Base-by-base conservation (phyloP, 2,113 vertebrate genomes). In the Cardinalis cardinalis region DNA sequence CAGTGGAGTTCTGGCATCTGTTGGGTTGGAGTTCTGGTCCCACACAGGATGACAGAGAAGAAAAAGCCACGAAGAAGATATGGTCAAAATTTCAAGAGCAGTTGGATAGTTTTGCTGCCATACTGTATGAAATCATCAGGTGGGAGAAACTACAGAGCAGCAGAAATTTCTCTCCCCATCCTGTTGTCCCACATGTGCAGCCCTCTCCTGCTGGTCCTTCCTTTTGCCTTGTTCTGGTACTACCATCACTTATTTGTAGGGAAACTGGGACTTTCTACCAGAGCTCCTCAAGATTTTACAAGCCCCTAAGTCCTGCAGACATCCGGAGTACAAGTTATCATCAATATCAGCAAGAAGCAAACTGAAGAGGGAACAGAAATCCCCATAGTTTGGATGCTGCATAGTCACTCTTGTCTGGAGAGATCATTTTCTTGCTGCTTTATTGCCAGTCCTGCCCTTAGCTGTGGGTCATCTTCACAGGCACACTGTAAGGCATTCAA, bases 111-210 rank as follows among this genome's bases (percentile, higher is more conserved):
- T 64, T 84, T 78, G 10, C 58, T 71, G 14, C 68, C 51, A n/a
- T 17, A 7, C 17, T 48, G 5, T 63, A 52, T 59, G 58, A 69
- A 72, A 60, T 75, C 61, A 82, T n/a, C 18, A 87, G 19, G 38
- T 71, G 40, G 15, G 38, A 87, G 51, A 65, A 75, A 32, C 12
- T 44, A 12, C 14, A 75, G 44, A 44, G 36, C 48, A 60, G 23
- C 29, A 61, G 16, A 34, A 48, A 10, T 69, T 72, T 26, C 19
- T 63, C 20, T 56, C 3, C 12, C 29, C 4, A 6, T 71, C 15
- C 12, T 1, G 0, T 32, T 68, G 40, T 65, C 21, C 60, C 17
- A 26, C 0, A 5, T 23, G 17, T 41, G 29, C 52, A 71, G 24
- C 48, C 26, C 10, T 34, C 29, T 68, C n/a, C 46, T 38, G 13